Evolutionary conservation across 2,888 invertebrate genomes (phyloP).

Genomic region (Anagyrus pseudococci): DNA sequence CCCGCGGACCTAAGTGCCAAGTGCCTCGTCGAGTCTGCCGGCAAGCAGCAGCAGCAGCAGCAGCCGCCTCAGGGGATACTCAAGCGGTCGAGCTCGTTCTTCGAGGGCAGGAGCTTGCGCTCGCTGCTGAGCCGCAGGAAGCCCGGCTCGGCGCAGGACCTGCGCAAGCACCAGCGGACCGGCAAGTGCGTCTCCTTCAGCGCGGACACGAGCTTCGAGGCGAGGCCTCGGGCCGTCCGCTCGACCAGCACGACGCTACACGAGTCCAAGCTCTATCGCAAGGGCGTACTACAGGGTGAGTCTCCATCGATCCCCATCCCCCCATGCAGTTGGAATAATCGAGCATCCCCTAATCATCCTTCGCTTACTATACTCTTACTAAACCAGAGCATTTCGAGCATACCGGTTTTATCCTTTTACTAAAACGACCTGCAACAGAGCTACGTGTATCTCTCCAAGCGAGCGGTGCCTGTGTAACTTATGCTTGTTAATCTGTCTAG

Average conservation of each 20-base stretch:
- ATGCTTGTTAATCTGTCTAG: too few species aligned
- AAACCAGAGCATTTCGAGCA: too few species aligned
- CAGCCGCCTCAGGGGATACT: conserved; percentile 17
- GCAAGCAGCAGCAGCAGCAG: background rate
- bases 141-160: conserved; percentile 43
- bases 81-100: conserved; percentile 47
- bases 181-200: conserved; percentile 58
- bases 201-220: conserved; percentile 54
- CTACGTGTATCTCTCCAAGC: too few species aligned
- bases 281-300: conserved; percentile 57
- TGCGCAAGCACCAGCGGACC: background rate
- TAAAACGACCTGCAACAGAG: too few species aligned
- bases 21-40: background rate
- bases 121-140: conserved; percentile 35
- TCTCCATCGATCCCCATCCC: too few species aligned
- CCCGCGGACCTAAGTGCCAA: conserved; percentile 14
- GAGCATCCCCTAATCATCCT: too few species aligned
- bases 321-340: too few species aligned
- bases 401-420: too few species aligned
- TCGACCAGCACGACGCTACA: conserved; percentile 50
- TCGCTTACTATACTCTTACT: too few species aligned
- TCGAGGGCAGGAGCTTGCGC: conserved; percentile 38
- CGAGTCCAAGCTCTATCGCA: conserved; percentile 56
- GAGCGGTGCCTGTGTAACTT: too few species aligned
- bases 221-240: background rate